phyloP scores from a whole-genome alignment of 2,113 vertebrate species.

The Stigmatopora argus region DNA sequence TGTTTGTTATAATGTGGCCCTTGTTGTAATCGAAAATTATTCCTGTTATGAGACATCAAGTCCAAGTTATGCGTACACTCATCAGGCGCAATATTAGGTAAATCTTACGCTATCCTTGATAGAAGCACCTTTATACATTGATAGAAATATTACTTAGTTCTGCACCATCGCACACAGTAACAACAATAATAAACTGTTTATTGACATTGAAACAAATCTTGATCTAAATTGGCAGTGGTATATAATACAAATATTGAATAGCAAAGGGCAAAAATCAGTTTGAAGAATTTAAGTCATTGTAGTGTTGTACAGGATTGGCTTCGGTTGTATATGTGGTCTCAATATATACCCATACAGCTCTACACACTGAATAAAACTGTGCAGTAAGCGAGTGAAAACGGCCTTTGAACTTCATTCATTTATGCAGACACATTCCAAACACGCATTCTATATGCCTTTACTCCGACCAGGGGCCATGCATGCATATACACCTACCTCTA shows the following conservation, averaged over 20 bases:
- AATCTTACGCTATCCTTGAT: background rate
- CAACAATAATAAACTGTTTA: background rate
- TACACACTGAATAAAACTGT: conserved; percentile 10
- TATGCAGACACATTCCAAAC: conserved; percentile 58
- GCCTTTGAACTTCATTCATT: conserved; percentile 44
- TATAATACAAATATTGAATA: background rate
- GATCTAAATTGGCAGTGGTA: too few relatives aligned
- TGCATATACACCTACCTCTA: conserved; percentile 65
- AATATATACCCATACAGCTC: conserved; percentile 4
- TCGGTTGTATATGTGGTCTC: background rate
- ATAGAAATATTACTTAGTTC: background rate
- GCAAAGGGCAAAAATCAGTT: background rate
- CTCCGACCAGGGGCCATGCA: conserved; percentile 45
- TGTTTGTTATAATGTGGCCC: conserved; percentile 28
- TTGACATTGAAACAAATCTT: background rate
- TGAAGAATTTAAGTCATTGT: background rate
- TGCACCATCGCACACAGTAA: background rate
- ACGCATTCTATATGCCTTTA: conserved; percentile 60
- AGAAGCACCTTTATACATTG: background rate
- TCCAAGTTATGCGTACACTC: background rate
- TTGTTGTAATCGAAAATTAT: background rate
- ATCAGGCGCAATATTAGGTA: background rate
- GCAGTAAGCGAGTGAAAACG: conserved; percentile 19
- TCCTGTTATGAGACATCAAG: background rate
- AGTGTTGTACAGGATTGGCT: background rate